A percentile compares a stretch with the other conserved stretches of the same genome.
phyloP scores from a whole-genome alignment of 2,113 vertebrate genomes.

The Oreotrochilus melanogaster region DNA sequence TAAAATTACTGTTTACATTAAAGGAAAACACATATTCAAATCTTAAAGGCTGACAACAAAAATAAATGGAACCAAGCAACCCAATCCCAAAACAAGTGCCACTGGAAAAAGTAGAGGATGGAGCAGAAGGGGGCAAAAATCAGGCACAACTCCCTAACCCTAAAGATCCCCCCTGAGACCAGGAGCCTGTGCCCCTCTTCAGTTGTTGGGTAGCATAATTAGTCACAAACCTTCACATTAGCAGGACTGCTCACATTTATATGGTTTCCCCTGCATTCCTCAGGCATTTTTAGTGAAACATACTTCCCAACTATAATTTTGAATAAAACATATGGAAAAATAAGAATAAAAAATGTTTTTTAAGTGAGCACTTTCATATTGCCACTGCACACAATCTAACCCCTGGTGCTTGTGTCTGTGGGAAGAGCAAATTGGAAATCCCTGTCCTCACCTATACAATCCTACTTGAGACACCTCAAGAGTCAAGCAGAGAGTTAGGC shows the following conservation, averaged over 20 bases:
- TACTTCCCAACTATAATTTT: too few species aligned
- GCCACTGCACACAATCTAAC: background rate
- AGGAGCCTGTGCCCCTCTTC: accelerated
- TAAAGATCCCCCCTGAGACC: background rate
- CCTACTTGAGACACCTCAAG: background rate
- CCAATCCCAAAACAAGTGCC: background rate
- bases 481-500: background rate
- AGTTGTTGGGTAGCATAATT: background rate
- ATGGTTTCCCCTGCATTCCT: background rate
- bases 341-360: background rate
- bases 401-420: background rate
- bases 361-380: background rate
- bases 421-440: background rate
- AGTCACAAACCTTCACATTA: background rate
- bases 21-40: background rate
- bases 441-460: background rate
- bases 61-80: background rate
- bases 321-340: background rate
- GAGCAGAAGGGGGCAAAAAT: background rate
- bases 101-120: background rate
- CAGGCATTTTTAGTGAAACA: background rate
- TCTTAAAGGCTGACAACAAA: background rate
- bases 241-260: background rate
- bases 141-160: background rate
- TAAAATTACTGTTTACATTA: background rate